Base-by-base conservation (phyloP, 2,888 invertebrate species). In the Actias luna region DNA sequence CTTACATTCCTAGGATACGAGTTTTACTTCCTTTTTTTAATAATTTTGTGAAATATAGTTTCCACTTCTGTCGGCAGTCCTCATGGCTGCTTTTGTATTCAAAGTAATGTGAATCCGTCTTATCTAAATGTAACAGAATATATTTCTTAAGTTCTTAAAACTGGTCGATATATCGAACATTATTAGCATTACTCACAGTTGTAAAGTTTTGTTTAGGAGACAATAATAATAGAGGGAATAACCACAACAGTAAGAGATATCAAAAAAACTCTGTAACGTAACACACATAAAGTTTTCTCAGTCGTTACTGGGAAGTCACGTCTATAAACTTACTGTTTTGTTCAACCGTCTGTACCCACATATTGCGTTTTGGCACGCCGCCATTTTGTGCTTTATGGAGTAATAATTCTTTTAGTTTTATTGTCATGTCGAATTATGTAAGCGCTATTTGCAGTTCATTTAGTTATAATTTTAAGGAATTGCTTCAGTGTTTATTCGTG, bases 401-500 rank as follows among this genome's bases (percentile, higher is more conserved):
- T 78, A 80, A 79, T 83, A 82, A 79, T 75, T 83, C 78, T 79
- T 81, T 75, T 73, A 72, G 77, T 78, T 80, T 81, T 76, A 77
- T 78, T 74, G 72, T 75, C 64, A 65, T 76, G 75, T 74, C 75
- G 70, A 74, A 77, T 75, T 59, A 63, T 59, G 59, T 63, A 63
- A 63, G 59, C 59, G 55, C 55, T 63, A 55, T 63, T 52, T 36
- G 29, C 55, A 36, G 63, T 63, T 63, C 29, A 59, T 59, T 59
- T 36, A 31, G 55, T 52, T 59, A 35, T 36, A 55, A 10, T 22
- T n/a, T 36, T 59, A 29, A 42, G 59, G 39, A 63, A 63, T 59
- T 63, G 52, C 62, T 46, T 10, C 22, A 16, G 29, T 58, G 22
- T 46, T 42, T 42, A 8, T 42, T 42, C 10, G 14, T 36, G 16